Base-by-base conservation (phyloP, 1,140 invertebrate genomes). In the Drosophila bocqueti region DNA sequence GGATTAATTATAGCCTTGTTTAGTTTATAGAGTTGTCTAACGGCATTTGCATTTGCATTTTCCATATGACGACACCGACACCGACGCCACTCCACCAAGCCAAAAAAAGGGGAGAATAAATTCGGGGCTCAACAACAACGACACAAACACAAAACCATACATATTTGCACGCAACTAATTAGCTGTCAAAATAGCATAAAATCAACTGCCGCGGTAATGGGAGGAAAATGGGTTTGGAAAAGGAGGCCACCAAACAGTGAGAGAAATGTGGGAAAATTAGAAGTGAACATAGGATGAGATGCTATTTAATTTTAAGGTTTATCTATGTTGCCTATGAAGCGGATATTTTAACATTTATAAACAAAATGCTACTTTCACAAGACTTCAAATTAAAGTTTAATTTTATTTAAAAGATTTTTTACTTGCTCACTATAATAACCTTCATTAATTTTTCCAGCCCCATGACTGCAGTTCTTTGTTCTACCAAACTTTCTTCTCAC, bases 181-280 rank as follows among this genome's bases (percentile, higher is more conserved):
- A 90, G 85, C 86, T 90, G 85, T 91, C 86, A 90, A 85, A 91
- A 91, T 72, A 80, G 79, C 62, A 91, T 74, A 82, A 79, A 86
- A 83, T 91, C 82, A 76, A 83, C 73, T 79, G 62, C 55, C 61
- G 42, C 57, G 76, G 59, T 63, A 46, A 59, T 61, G 58, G 40
- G 64, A 55, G 38, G 63, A 36, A 42, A 63, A 69, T 60, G 29
- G 24, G 16, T n/a, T 24, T 15, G 38, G 24, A 55, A 42, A 47
- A 52, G 9, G 11, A 31, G 26, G 10, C 31, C 4, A 26, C 26
- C 21, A 31, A 43, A 43, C 46, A 73, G 38, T 40, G 49, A 52
- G 64, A 61, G 43, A 72, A 72, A 59, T 29, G 8, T 9, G 4
- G 13, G 10, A 36, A 31, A 34, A 13, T 26, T 24, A 31, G 58